A percentile compares a stretch with the other conserved stretches of the same genome.
phyloP scores from a whole-genome alignment of 1,140 invertebrate species.

The Hypothenemus hampei region DNA sequence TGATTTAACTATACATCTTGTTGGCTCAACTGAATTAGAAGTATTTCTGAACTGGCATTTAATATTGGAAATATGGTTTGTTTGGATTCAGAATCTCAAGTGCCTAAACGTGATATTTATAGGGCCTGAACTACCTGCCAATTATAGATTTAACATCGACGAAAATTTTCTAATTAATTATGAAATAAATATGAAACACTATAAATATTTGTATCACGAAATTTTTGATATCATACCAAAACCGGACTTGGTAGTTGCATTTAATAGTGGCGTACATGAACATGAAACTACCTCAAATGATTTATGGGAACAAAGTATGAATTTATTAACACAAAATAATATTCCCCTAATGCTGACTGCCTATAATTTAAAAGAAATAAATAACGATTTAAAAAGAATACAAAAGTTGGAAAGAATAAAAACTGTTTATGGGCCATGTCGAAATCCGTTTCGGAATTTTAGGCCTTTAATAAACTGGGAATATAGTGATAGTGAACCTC shows the following conservation, averaged over 20 bases:
- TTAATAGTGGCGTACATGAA: conserved; percentile 44
- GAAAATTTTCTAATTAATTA: conserved; percentile 27
- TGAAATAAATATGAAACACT: conserved; percentile 12
- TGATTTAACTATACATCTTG: conserved; percentile 38
- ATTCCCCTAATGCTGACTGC: conserved; percentile 40
- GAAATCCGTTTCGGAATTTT: conserved; percentile 35
- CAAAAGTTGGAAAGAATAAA: conserved; percentile 11
- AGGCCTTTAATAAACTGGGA: conserved; percentile 32
- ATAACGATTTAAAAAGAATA: conserved; percentile 27
- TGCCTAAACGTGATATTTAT: conserved; percentile 34
- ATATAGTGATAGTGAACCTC: conserved; percentile 18
- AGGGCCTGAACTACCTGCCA: conserved; percentile 33
- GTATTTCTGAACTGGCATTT: conserved; percentile 33
- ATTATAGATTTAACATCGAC: conserved; percentile 20
- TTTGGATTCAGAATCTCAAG: conserved; percentile 38
- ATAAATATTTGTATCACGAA: conserved; percentile 36
- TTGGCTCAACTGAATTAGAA: conserved; percentile 37
- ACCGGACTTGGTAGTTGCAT: conserved; percentile 39
- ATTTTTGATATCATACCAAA: conserved; percentile 27
- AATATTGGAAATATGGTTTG: conserved; percentile 34
- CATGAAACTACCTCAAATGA: conserved; percentile 28
- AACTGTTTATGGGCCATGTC: conserved; percentile 15
- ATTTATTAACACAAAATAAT: conserved; percentile 28
- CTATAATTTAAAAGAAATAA: conserved; percentile 39
- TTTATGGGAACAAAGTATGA: conserved; percentile 38